phyloP scores from a whole-genome alignment of 1,140 invertebrate genomes.

The Oscheius sp. region DNA sequence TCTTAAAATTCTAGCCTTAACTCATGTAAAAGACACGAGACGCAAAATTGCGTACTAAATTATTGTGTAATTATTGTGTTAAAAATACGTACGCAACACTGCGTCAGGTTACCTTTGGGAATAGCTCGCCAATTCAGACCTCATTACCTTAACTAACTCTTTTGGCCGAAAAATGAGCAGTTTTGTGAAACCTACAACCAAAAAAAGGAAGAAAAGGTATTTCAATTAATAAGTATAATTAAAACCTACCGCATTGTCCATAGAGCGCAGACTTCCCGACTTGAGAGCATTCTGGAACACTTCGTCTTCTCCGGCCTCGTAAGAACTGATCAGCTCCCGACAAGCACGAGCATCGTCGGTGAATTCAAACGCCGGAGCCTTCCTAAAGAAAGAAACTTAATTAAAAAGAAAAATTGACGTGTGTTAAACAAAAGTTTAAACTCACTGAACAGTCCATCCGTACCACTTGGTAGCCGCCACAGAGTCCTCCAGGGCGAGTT shows the following conservation, averaged over 20 bases:
- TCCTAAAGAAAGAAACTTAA: conserved; percentile 7
- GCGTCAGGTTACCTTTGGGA: background rate
- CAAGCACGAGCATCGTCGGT: conserved; percentile 29
- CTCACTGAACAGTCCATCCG: conserved; percentile 13
- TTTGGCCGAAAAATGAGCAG: background rate
- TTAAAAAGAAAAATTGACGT: background rate
- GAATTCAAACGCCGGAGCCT: conserved; percentile 15
- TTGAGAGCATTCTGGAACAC: conserved; percentile 39
- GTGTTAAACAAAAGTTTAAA: background rate
- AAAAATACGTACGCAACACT: background rate
- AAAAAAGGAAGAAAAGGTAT: background rate
- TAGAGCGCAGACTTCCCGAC: conserved; percentile 23
- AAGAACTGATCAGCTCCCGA: conserved; percentile 13
- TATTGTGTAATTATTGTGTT: too few species aligned
- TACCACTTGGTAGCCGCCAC: conserved; percentile 39
- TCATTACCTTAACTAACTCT: background rate
- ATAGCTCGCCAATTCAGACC: background rate
- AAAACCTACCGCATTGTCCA: conserved; percentile 41
- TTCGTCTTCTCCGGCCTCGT: conserved; percentile 23
- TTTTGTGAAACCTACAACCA: background rate
- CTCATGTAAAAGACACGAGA: too few species aligned
- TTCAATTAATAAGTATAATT: background rate
- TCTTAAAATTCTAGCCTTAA: too few species aligned
- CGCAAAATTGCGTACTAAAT: too few species aligned
- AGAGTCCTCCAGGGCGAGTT: conserved; percentile 32